Conservation (phyloP, 2,113 vertebrate genomes). For the Vidua chalybeata region DNA sequence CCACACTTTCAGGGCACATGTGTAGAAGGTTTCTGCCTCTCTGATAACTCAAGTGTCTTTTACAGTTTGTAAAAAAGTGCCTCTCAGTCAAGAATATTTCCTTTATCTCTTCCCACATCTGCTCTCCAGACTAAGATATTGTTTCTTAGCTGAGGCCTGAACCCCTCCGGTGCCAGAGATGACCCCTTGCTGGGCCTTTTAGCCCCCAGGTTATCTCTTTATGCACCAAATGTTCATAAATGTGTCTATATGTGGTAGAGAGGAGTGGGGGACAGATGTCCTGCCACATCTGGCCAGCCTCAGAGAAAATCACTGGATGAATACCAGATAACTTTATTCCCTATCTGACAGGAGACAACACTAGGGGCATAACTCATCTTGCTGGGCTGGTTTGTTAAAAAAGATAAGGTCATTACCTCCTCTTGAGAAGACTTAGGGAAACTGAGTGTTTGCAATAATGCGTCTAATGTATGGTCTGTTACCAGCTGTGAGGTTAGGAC, state of each 20-base stretch:
- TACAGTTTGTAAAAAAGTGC: background rate
- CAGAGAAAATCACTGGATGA: background rate
- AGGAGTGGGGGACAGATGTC: background rate
- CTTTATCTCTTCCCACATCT: background rate
- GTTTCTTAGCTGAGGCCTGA: background rate
- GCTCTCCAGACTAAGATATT: background rate
- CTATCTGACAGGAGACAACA: background rate
- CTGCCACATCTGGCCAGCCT: background rate
- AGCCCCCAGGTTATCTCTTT: background rate
- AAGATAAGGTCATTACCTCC: background rate
- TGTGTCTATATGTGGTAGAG: too few relatives aligned
- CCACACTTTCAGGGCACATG: background rate
- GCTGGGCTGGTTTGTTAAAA: background rate
- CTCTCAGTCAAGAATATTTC: background rate
- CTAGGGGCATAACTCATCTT: background rate
- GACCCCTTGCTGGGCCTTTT: background rate
- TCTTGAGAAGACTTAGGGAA: background rate
- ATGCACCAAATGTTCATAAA: background rate
- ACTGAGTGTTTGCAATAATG: background rate
- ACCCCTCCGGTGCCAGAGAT: background rate
- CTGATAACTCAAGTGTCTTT: too few relatives aligned
- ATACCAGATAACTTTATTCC: background rate
- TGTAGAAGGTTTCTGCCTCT: background rate
- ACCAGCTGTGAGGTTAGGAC: background rate
- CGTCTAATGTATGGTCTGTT: background rate